Evolutionary conservation across 2,797 vertebrate genomes (phyloP).

Genomic region (Taenioides sp.): DNA sequence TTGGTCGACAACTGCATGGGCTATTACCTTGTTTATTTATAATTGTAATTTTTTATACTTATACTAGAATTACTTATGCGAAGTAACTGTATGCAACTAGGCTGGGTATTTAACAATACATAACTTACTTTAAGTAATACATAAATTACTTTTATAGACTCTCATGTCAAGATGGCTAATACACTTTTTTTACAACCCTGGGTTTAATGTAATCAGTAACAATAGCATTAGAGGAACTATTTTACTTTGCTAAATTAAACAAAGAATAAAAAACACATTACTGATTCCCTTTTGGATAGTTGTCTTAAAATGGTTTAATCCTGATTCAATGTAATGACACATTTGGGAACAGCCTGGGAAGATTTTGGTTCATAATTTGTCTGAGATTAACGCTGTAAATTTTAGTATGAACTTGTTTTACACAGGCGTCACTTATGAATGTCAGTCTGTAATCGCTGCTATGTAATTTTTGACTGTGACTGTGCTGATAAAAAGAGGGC

Average conservation of each 20-base stretch:
- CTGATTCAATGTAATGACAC: slow-evolving; percentile 27
- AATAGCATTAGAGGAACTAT: neutral
- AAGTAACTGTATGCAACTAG: neutral
- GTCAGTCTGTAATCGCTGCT: slow-evolving; percentile 73
- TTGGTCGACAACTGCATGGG: slow-evolving; percentile 11
- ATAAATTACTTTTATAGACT: no score
- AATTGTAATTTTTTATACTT: neutral
- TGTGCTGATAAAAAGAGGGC: slow-evolving; percentile 47
- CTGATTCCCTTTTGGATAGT: neutral
- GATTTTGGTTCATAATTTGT: slow-evolving; percentile 45
- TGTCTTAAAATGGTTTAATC: neutral
- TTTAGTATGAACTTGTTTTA: slow-evolving; percentile 52
- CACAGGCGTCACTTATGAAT: slow-evolving; percentile 53
- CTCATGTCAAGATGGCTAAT: neutral
- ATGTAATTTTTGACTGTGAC: slow-evolving; percentile 58
- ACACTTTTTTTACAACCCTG: neutral
- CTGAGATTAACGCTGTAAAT: slow-evolving; percentile 60
- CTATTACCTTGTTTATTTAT: neutral
- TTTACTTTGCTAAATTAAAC: neutral
- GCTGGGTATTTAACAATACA: neutral
- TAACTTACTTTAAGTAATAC: no score
- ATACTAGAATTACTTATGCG: neutral
- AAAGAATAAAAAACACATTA: neutral
- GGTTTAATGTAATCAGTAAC: neutral
- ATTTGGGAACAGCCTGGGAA: slow-evolving; percentile 24